Evolutionary conservation across 2,888 invertebrate species (phyloP).

Genomic region (Nephrotoma flavescens): DNA sequence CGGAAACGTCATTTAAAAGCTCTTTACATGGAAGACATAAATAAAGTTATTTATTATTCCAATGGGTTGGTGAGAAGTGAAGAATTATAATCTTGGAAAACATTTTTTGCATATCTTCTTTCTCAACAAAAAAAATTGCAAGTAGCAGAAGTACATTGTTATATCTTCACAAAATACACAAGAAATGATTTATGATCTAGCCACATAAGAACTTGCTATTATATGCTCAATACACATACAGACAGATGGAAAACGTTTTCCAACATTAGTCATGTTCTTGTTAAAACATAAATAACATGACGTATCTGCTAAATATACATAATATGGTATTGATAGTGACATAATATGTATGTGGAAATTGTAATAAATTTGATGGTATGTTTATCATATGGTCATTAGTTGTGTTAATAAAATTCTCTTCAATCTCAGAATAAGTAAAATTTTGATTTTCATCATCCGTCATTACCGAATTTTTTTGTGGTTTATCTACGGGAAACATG

Average conservation of each 20-base stretch:
- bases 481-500: neutral
- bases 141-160: too few species aligned
- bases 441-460: neutral
- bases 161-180: too few species aligned
- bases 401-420: neutral
- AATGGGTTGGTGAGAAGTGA: too few species aligned
- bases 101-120: too few species aligned
- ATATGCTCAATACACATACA: neutral
- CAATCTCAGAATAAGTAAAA: neutral
- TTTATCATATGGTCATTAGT: neutral
- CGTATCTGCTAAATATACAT: neutral
- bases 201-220: neutral
- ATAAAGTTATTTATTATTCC: too few species aligned
- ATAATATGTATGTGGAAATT: neutral
- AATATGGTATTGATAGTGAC: neutral
- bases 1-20: too few species aligned
- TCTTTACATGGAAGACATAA: too few species aligned
- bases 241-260: neutral
- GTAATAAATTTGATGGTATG: neutral
- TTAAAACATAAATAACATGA: neutral
- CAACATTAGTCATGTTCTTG: neutral
- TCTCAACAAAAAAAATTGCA: too few species aligned
- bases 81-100: too few species aligned
- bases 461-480: neutral
- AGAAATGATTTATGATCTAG: neutral